Conservation (phyloP, 2,113 vertebrate species). For the Oreochromis aureus region DNA sequence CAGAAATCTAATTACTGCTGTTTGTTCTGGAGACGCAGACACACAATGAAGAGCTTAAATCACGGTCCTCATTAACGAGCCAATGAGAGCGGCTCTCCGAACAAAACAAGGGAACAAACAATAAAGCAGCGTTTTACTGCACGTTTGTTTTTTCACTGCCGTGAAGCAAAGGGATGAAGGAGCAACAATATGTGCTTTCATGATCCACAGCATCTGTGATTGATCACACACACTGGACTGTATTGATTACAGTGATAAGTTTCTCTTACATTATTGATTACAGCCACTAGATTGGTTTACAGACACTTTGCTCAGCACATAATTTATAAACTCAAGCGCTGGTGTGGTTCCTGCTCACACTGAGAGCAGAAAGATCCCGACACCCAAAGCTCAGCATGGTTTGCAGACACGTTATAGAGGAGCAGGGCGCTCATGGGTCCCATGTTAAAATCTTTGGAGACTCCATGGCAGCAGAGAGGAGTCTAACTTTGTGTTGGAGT, state of each 20-base stretch:
- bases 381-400: not conserved
- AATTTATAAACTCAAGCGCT: not conserved
- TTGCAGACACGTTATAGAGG: not conserved
- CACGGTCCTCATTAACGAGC: not conserved
- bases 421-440: not conserved
- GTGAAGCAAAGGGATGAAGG: not conserved
- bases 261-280: not conserved
- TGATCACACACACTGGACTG: not conserved
- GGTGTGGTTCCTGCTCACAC: not conserved
- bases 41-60: not conserved
- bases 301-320: not conserved
- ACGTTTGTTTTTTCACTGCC: not conserved
- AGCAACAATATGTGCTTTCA: not conserved
- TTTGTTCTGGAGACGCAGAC: slow-evolving; percentile 19
- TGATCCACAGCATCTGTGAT: not conserved
- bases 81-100: not conserved
- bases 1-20: slow-evolving; percentile 8
- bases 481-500: not conserved
- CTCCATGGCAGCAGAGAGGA: not conserved
- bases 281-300: not conserved
- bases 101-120: not conserved
- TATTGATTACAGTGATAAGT: not conserved
- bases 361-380: not conserved
- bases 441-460: not conserved
- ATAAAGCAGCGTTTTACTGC: not conserved